Evolutionary conservation across 2,113 vertebrate species (phyloP).

Genomic region (Aegithalos caudatus): DNA sequence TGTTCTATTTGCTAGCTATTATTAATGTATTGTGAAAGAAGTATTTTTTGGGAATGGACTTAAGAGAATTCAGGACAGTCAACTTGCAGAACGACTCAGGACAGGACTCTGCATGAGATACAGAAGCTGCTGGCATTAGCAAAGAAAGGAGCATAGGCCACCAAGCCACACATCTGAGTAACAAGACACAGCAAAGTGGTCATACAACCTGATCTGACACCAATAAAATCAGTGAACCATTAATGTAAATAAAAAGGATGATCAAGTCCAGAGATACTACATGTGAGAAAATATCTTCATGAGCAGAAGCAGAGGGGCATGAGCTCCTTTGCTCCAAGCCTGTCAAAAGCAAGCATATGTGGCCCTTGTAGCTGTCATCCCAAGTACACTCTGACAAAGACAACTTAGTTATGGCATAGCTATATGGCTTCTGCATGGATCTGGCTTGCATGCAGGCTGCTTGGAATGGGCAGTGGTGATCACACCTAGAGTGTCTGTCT

Average conservation of each 20-base stretch:
- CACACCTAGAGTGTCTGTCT: not conserved
- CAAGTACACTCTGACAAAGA: not conserved
- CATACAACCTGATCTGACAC: not conserved
- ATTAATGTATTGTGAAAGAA: not conserved
- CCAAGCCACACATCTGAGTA: not conserved
- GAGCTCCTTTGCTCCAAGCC: not conserved
- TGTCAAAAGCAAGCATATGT: not conserved
- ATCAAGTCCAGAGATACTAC: not conserved
- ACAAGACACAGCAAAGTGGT: not conserved
- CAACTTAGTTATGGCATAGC: not conserved
- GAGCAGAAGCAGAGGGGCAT: not conserved
- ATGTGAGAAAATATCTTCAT: not conserved
- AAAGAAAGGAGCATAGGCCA: not conserved
- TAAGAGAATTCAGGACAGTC: not conserved
- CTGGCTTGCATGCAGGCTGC: not conserved
- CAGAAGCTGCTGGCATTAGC: not conserved
- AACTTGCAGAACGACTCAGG: not conserved
- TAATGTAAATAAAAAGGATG: not conserved
- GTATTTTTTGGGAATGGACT: not conserved
- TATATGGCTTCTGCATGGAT: not conserved
- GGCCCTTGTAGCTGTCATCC: not conserved
- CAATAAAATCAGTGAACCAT: not conserved
- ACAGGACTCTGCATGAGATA: not conserved
- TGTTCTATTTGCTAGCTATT: not conserved
- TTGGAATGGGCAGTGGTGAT: not conserved